Percentiles rank a stretch among this genome's conserved stretches.
Evolutionary conservation across 2,888 invertebrate genomes (phyloP).

Genomic region (Apamea crenata): DNA sequence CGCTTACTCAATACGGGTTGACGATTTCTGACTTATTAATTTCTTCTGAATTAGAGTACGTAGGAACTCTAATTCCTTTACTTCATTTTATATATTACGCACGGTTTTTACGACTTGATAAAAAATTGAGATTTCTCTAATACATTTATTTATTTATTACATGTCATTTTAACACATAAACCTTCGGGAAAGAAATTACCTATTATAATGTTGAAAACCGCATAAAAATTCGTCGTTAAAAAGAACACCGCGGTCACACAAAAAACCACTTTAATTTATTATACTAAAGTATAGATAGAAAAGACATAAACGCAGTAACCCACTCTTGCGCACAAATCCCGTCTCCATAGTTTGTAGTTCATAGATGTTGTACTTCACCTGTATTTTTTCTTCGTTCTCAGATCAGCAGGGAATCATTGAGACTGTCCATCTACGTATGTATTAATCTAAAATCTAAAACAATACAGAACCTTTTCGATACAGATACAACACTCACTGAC

Average conservation of each 20-base stretch:
- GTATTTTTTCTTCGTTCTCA: conserved; percentile 62
- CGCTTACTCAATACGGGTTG: no score
- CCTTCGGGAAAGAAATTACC: not conserved
- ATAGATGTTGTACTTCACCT: conserved; percentile 55
- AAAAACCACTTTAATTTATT: not conserved
- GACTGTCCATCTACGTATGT: conserved; percentile 62
- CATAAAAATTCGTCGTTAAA: not conserved
- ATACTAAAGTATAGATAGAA: not conserved
- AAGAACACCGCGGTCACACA: not conserved
- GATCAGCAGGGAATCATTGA: conserved; percentile 63
- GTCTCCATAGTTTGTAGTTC: conserved; percentile 41
- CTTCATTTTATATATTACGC: not conserved
- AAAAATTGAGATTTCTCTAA: not conserved
- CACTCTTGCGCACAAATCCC: conserved; percentile 27
- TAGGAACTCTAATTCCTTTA: no score
- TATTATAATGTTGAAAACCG: not conserved
- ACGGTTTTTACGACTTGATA: not conserved
- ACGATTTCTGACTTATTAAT: no score
- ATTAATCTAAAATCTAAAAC: conserved; percentile 41
- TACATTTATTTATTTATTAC: no score
- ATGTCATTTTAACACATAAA: not conserved
- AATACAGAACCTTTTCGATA: conserved; percentile 23
- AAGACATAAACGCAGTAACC: conserved; percentile 22
- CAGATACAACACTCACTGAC: not conserved
- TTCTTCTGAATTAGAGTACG: no score